Evolutionary conservation across 2,113 vertebrate species (phyloP), one percentile per base, ranked within the genome.

Genomic region (Echinops telfairi): DNA sequence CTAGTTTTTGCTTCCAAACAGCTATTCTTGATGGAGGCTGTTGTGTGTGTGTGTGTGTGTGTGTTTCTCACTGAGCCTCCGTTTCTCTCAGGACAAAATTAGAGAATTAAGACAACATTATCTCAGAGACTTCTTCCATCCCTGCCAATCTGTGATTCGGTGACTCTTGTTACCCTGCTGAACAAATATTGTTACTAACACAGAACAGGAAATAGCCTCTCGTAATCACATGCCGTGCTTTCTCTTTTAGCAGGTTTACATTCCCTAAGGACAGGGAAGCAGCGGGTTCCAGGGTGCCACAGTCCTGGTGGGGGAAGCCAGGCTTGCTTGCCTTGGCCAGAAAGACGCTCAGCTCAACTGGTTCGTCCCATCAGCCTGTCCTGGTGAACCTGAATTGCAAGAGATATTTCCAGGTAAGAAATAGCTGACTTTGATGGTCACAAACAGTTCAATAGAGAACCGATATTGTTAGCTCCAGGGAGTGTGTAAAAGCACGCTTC

Each of bases 391-490:
- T 3, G 47, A 83, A 16, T 43, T 92, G 7, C 81, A 64, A 11
- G 91, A 36, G 78, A 15, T 29, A 27, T 70, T 81, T 92, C 94
- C 92, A 96, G 97, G 97, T 97, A 90, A 97, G 71, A 66, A 71
- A 29, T 43, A 20, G 7, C 31, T 62, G 68, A 3, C 71, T 31
- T 40, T 5, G 33, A 73, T 7, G 6, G 12, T 0, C 17, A 40
- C 53, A 6, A 6, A 33, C 7, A 2, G 10, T 6, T 1, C 36
- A 0, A 23, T 0, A 53, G 10, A 5, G 15, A 3, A 3, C 71
- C 15, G 5, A 3, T 57, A 23, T 19, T 4, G 47, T 25, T 12
- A 0, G 27, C 57, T 19, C 27, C 66, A 68, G 11, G 29, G 66
- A 68, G 29, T 68, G 9, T 66, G 64, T 27, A 27, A 40, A 0